Conservation (phyloP, 2,113 vertebrate genomes). For the Paedocypris sp. region DNA sequence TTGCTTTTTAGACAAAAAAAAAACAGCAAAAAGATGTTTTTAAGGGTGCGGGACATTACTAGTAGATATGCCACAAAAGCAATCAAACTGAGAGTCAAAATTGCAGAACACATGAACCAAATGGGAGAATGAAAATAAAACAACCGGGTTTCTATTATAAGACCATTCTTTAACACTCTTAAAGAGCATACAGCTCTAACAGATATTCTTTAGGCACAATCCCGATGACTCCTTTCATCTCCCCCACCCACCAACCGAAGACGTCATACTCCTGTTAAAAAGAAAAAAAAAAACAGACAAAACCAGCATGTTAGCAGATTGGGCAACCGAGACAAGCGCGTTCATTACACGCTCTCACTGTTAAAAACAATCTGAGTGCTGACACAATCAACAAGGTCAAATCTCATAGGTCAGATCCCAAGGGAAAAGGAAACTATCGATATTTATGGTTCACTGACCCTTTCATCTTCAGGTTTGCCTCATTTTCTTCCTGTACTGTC, state of each 20-base stretch:
- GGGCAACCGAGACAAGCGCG: background rate
- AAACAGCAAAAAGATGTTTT: too few relatives aligned
- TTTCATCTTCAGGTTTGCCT: background rate
- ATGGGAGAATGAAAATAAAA: too few relatives aligned
- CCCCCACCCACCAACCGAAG: constrained; percentile 97
- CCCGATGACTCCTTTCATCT: constrained; percentile 86
- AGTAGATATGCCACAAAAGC: too few relatives aligned
- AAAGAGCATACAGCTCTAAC: constrained; percentile 86
- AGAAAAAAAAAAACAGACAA: background rate
- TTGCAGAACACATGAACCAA: too few relatives aligned
- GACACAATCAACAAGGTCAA: constrained; percentile 11
- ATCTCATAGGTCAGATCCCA: background rate
- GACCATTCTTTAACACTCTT: constrained; percentile 53
- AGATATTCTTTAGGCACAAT: constrained; percentile 93
- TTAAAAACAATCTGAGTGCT: background rate
- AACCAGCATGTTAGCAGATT: too few relatives aligned
- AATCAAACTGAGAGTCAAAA: too few relatives aligned
- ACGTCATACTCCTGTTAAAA: constrained; percentile 84
- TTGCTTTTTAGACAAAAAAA: too few relatives aligned
- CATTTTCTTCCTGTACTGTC: background rate
- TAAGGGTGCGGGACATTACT: too few relatives aligned
- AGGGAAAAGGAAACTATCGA: constrained; percentile 5
- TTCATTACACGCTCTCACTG: constrained; percentile 1
- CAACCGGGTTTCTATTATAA: background rate
- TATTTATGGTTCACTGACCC: background rate